A percentile compares a stretch with the other conserved stretches of the same genome.
Evolutionary conservation across 2,888 invertebrate genomes (phyloP).

Genomic region (Chrysolina haemoptera): DNA sequence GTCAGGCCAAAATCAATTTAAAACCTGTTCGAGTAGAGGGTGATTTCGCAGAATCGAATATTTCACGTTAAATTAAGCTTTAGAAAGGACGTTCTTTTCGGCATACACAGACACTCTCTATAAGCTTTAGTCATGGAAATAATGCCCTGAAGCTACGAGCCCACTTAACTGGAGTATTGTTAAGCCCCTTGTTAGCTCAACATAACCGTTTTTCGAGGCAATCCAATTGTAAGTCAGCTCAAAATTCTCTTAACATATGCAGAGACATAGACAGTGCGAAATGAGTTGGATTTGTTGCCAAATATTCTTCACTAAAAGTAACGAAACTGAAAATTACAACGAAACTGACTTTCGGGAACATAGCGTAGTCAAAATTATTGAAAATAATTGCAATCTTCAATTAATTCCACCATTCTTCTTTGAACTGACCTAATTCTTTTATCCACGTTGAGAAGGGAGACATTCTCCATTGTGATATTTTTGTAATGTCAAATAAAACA

Average conservation of each 20-base stretch:
- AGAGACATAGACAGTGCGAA: background rate
- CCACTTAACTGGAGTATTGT: conserved; percentile 65
- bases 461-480: too few species aligned
- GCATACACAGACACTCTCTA: conserved; percentile 57
- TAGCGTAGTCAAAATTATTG: too few species aligned
- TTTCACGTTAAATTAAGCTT: conserved; percentile 65
- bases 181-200: conserved; percentile 41
- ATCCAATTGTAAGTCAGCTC: conserved; percentile 15
- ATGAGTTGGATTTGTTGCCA: background rate
- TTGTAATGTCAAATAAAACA: too few species aligned
- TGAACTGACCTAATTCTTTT: too few species aligned
- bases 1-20: conserved; percentile 33
- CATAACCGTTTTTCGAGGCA: conserved; percentile 36
- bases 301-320: background rate
- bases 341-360: too few species aligned
- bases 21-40: conserved; percentile 13
- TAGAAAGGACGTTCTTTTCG: conserved; percentile 46
- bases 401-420: too few species aligned
- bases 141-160: conserved; percentile 72
- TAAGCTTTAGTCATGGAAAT: conserved; percentile 74
- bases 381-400: too few species aligned
- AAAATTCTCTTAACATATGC: background rate
- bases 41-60: conserved; percentile 58
- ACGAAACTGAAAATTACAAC: background rate
- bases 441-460: too few species aligned